Conservation (phyloP, 2,888 invertebrate species). For the Melolontha melolontha region DNA sequence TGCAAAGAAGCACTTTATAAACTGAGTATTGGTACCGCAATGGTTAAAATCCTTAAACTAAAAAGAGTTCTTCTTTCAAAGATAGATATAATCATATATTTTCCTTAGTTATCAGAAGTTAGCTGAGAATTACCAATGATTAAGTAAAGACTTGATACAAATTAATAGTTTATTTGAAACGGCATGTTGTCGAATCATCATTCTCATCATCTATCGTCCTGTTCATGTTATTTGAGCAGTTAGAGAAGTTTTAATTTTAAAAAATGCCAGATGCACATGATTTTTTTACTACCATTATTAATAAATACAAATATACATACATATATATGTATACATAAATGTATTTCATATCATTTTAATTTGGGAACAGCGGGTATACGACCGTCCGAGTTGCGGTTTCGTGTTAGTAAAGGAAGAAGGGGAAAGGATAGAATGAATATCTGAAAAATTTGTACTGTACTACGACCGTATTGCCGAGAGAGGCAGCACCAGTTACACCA, state of each 20-base stretch:
- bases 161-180: not conserved
- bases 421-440: not conserved
- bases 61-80: no score
- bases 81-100: no score
- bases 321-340: constrained; percentile 3
- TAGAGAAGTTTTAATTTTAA: constrained; percentile 17
- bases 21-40: no score
- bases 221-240: not conserved
- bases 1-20: no score
- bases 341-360: constrained; percentile 31
- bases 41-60: no score
- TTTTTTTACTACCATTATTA: constrained; percentile 34
- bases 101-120: no score
- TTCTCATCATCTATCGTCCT: not conserved
- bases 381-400: constrained; percentile 20
- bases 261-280: constrained; percentile 27
- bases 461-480: not conserved
- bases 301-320: constrained; percentile 8
- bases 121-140: no score
- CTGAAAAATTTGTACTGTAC: not conserved
- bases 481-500: not conserved
- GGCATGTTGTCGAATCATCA: not conserved
- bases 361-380: constrained; percentile 20
- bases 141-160: no score
- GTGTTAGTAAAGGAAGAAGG: constrained; percentile 22